Conservation (phyloP, 2,797 vertebrate genomes). For the Neosilurus mollespiculum region DNA sequence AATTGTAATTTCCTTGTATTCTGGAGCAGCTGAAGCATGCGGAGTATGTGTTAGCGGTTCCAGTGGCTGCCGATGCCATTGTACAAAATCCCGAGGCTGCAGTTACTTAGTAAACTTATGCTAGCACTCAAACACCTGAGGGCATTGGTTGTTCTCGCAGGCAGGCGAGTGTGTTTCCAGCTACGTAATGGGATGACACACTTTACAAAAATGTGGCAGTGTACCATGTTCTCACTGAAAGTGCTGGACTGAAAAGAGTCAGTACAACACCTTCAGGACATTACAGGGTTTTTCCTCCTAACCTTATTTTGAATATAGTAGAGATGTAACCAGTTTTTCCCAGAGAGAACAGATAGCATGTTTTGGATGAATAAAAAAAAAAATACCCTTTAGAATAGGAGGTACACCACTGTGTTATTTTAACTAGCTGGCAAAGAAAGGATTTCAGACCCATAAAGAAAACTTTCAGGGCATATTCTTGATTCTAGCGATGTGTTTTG, state of each 20-base stretch:
- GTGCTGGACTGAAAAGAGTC: conserved; percentile 21
- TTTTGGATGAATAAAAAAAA: background rate
- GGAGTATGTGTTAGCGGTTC: conserved; percentile 57
- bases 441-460: no score
- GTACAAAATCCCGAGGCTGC: conserved; percentile 44
- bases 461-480: background rate
- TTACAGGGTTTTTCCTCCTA: background rate
- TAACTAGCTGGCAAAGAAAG: background rate
- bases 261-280: conserved; percentile 3
- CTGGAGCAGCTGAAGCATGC: conserved; percentile 48
- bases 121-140: conserved; percentile 11
- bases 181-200: conserved; percentile 25
- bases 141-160: conserved; percentile 22
- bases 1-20: background rate
- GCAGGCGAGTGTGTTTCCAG: conserved; percentile 26
- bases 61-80: conserved; percentile 56
- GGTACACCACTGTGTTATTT: no score
- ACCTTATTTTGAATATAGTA: conserved; percentile 3
- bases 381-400: background rate
- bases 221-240: conserved; percentile 29
- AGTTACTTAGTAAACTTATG: conserved; percentile 44
- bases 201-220: conserved; percentile 35
- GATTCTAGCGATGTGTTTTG: background rate
- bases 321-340: background rate
- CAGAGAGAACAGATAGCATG: background rate